These are phyloP conservation scores for Edolisoma coerulescens DNA, from an alignment of 2,113 vertebrate species.

Conservation along the genomic window DNA sequence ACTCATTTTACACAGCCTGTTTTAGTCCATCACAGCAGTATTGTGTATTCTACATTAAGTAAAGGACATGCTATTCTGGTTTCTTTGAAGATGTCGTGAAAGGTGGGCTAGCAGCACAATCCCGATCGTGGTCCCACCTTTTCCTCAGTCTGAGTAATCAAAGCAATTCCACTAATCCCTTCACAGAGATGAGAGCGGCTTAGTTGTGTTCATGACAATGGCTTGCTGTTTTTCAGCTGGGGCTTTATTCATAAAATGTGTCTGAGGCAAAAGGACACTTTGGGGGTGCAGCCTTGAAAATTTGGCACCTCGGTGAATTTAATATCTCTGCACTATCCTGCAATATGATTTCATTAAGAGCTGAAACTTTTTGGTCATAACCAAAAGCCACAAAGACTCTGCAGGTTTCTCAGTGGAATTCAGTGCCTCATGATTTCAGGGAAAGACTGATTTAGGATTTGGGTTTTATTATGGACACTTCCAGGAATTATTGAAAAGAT, in stretches of 20 bases:
- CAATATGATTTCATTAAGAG: neutral
- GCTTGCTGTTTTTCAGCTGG: neutral
- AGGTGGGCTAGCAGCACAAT: neutral
- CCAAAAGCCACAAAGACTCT: neutral
- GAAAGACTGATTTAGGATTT: neutral
- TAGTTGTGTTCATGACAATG: neutral
- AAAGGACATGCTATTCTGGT: neutral
- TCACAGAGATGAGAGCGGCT: neutral
- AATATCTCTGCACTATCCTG: neutral
- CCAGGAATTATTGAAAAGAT: neutral
- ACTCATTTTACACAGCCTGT: neutral
- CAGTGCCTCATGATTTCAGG: neutral
- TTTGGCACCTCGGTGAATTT: neutral
- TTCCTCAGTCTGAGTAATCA: conserved; percentile 25
- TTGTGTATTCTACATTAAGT: neutral
- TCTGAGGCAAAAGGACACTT: neutral
- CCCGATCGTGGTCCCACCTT: neutral
- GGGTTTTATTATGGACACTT: neutral
- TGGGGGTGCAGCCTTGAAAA: neutral
- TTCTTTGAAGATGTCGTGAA: conserved; percentile 17
- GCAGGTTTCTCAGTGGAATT: neutral
- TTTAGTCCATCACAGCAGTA: neutral
- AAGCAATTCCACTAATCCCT: conserved; percentile 38
- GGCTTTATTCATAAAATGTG: neutral
- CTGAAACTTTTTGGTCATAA: neutral